A percentile compares a stretch with the other conserved stretches of the same genome.
Conservation (phyloP, 2,797 vertebrate species). For the Limnodromus scolopaceus region DNA sequence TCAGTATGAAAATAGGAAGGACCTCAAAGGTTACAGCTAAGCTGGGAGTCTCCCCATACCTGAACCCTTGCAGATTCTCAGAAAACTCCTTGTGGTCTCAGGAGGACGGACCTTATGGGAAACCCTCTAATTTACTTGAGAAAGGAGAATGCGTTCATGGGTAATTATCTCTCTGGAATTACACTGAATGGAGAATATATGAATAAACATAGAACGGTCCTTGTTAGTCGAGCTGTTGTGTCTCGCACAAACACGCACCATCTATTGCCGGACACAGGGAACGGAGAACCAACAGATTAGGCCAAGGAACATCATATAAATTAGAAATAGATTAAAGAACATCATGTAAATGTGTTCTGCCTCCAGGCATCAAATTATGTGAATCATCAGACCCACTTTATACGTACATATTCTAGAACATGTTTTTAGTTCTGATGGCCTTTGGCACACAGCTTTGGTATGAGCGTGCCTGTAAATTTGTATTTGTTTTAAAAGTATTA, state of each 20-base stretch:
- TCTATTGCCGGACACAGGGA: background rate
- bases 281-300: background rate
- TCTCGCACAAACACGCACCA: background rate
- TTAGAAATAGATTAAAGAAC: constrained; percentile 51
- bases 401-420: background rate
- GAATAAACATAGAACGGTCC: constrained; percentile 1
- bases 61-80: constrained; percentile 26
- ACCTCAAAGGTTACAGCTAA: constrained; percentile 70
- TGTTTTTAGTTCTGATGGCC: background rate
- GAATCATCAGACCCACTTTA: constrained; percentile 22
- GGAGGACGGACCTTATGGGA: constrained; percentile 34
- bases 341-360: constrained; percentile 2
- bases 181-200: background rate
- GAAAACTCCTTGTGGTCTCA: constrained; percentile 50
- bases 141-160: background rate
- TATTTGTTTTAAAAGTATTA: constrained; percentile 54
- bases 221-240: background rate
- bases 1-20: constrained; percentile 71
- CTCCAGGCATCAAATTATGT: constrained; percentile 13
- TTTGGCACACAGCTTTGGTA: constrained; percentile 10
- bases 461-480: background rate
- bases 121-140: constrained; percentile 64
- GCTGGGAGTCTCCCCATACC: constrained; percentile 64
- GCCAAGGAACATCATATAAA: background rate
- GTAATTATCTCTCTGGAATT: constrained; percentile 74